These are phyloP conservation scores for Todiramphus saurophagus DNA, from an alignment of 2,113 vertebrate genomes.

Conservation along the genomic window DNA sequence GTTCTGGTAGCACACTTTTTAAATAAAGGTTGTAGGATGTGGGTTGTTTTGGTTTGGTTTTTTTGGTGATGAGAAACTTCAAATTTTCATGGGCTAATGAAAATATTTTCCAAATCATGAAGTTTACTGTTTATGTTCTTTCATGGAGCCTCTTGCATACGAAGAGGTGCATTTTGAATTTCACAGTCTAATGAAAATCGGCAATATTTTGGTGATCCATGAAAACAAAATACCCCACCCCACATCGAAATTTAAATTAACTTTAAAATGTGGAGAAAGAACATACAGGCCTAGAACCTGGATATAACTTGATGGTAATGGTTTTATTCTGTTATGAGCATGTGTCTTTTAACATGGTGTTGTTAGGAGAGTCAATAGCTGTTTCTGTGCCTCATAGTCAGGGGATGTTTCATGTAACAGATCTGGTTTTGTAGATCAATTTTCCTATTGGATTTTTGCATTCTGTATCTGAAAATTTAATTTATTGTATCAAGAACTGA, in stretches of 20 bases:
- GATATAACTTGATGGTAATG: background rate
- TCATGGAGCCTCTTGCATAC: background rate
- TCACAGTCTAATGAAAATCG: background rate
- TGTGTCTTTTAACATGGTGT: background rate
- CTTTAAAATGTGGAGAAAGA: background rate
- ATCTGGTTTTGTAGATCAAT: background rate
- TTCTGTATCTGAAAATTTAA: slow-evolving; percentile 14
- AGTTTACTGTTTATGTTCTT: background rate
- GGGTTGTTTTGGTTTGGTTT: background rate
- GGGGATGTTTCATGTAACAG: background rate
- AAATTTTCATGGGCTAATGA: background rate
- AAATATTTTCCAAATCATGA: background rate
- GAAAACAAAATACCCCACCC: background rate
- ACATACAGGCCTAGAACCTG: background rate
- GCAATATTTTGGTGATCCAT: background rate
- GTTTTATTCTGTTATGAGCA: background rate
- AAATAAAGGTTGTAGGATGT: background rate
- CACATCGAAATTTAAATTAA: background rate
- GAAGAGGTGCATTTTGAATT: background rate
- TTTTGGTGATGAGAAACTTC: background rate
- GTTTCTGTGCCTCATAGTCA: background rate
- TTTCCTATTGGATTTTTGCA: slow-evolving; percentile 22
- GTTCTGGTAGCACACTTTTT: background rate
- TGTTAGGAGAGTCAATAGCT: slow-evolving; percentile 1
- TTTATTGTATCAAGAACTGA: slow-evolving; percentile 18